Conservation (phyloP, 2,797 vertebrate genomes). For the Danio albolineatus region DNA sequence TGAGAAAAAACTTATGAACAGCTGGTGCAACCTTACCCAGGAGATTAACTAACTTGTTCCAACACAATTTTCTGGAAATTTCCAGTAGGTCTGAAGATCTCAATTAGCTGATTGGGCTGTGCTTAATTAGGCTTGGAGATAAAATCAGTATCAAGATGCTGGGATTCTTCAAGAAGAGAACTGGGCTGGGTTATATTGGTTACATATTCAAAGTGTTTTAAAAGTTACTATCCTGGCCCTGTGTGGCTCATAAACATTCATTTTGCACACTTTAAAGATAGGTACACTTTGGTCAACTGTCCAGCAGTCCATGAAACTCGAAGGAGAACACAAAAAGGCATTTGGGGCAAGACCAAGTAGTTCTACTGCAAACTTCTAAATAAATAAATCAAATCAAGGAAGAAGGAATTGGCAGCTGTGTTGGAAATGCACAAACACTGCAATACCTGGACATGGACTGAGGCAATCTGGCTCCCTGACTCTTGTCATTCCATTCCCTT, state of each 20-base stretch:
- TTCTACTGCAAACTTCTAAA: not conserved
- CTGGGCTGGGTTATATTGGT: not conserved
- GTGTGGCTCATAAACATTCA: not conserved
- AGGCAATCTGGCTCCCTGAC: constrained; percentile 83
- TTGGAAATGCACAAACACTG: not conserved
- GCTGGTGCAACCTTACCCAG: too few relatives aligned
- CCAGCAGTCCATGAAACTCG: not conserved
- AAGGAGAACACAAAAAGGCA: not conserved
- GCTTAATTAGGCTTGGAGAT: not conserved
- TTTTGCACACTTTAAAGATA: not conserved
- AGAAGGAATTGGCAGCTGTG: not conserved
- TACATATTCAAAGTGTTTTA: not conserved
- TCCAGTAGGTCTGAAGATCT: not conserved
- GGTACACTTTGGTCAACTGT: not conserved
- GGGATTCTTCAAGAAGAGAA: not conserved
- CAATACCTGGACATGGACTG: constrained; percentile 84
- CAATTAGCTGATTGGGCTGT: not conserved
- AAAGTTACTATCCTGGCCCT: not conserved
- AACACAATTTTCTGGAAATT: not conserved
- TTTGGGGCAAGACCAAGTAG: not conserved
- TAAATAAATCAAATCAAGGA: not conserved
- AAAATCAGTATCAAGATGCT: not conserved
- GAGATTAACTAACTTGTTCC: not conserved
- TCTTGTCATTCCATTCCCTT: constrained; percentile 80
- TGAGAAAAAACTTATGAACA: too few relatives aligned